phyloP scores from a whole-genome alignment of 2,888 invertebrate genomes.

The Saturnia japonica region DNA sequence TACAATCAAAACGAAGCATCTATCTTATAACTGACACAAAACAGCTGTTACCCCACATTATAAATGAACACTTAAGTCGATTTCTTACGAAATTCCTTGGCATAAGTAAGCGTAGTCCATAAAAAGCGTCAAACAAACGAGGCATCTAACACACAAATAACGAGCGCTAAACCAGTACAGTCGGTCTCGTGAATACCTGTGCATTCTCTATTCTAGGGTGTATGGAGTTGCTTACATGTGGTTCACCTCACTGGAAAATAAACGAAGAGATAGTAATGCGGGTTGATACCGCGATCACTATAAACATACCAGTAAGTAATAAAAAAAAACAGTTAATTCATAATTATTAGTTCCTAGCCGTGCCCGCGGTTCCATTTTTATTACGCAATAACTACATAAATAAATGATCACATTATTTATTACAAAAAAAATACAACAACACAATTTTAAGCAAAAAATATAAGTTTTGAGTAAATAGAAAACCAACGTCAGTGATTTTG shows the following conservation, averaged over 20 bases:
- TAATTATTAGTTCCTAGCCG: background rate
- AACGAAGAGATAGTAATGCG: background rate
- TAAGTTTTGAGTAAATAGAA: no score
- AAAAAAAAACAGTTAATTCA: background rate
- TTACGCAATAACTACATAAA: no score
- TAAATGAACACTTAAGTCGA: conserved; percentile 13
- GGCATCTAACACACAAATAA: conserved; percentile 36
- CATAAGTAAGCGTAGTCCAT: background rate
- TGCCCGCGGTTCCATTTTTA: no score
- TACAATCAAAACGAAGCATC: background rate
- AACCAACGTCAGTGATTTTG: no score
- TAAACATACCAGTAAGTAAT: background rate
- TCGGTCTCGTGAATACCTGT: conserved; percentile 52
- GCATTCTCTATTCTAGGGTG: background rate
- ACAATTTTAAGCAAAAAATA: no score
- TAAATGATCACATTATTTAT: no score
- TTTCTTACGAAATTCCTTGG: conserved; percentile 4
- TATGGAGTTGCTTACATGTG: background rate
- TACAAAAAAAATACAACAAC: no score
- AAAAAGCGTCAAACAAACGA: conserved; percentile 21
- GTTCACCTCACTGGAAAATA: background rate
- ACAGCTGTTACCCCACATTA: background rate
- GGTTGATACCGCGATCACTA: background rate
- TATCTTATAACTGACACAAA: background rate
- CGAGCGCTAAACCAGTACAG: conserved; percentile 42